phyloP scores from a whole-genome alignment of 2,797 vertebrate species.

The Moxostoma hubbsi region DNA sequence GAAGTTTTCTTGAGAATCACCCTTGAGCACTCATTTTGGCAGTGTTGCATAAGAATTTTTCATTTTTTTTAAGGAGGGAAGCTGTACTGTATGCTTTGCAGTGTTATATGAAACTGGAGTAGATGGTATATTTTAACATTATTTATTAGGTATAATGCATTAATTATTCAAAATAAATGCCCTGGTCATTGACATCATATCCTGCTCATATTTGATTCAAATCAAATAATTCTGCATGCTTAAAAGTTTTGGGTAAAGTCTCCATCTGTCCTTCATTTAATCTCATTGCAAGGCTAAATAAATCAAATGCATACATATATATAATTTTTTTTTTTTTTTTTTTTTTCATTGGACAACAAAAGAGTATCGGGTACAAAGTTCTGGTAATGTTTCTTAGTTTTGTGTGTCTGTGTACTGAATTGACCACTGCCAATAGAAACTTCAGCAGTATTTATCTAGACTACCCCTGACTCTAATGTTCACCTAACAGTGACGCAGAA shows the following conservation, averaged over 20 bases:
- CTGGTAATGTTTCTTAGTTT: constrained; percentile 41
- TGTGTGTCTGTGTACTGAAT: constrained; percentile 16
- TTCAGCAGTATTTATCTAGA: constrained; percentile 36
- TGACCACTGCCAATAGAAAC: constrained; percentile 28
- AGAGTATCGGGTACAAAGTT: neutral
- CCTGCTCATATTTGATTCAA: neutral
- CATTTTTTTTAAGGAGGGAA: no score
- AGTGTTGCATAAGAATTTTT: no score
- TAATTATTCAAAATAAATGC: neutral
- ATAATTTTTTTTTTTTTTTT: neutral
- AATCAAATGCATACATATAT: neutral
- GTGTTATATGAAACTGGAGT: no score
- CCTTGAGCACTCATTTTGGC: no score
- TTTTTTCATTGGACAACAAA: neutral
- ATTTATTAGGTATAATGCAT: neutral
- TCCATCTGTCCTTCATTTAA: neutral
- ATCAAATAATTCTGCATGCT: no score
- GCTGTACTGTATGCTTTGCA: no score
- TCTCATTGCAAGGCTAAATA: neutral
- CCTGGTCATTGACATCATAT: constrained; percentile 10
- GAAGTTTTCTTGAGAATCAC: no score
- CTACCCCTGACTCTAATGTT: neutral
- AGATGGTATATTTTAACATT: no score
- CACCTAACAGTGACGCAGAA: neutral
- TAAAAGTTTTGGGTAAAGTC: no score